Percentiles rank a stretch among this genome's conserved stretches.
phyloP scores from a whole-genome alignment of 2,797 vertebrate genomes.

The Tamandua tetradactyla region DNA sequence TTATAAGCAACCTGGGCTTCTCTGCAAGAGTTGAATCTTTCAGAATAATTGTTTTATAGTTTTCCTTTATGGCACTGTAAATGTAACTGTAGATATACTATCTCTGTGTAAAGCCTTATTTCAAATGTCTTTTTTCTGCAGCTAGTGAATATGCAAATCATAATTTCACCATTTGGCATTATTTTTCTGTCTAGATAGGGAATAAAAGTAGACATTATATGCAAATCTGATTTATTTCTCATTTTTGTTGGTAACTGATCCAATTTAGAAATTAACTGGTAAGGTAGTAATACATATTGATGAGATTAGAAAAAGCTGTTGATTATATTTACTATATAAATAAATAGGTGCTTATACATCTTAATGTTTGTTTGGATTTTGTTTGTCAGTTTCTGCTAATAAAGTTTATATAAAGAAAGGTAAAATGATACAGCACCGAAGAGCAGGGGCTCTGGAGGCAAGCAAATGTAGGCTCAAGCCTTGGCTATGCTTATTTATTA shows the following conservation, averaged over 20 bases:
- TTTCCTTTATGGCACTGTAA: constrained; percentile 36
- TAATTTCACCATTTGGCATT: background rate
- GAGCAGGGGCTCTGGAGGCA: background rate
- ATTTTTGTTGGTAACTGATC: background rate
- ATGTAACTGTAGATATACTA: background rate
- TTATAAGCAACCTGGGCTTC: background rate
- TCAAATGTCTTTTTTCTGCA: background rate
- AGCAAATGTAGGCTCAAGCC: background rate
- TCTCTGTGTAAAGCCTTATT: background rate
- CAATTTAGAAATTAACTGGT: constrained; percentile 1
- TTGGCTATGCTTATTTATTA: background rate
- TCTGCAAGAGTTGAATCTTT: background rate
- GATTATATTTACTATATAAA: background rate
- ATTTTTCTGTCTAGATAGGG: background rate
- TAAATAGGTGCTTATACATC: background rate
- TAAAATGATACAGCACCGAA: background rate
- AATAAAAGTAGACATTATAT: constrained; percentile 11
- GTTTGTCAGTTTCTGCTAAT: background rate
- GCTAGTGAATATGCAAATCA: background rate
- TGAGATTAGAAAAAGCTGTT: background rate
- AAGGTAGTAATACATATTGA: background rate
- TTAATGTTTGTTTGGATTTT: background rate
- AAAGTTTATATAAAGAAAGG: background rate
- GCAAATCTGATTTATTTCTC: background rate
- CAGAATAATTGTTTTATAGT: background rate